Evolutionary conservation across 2,888 invertebrate species (phyloP).

Genomic region (Agrilus mali): DNA sequence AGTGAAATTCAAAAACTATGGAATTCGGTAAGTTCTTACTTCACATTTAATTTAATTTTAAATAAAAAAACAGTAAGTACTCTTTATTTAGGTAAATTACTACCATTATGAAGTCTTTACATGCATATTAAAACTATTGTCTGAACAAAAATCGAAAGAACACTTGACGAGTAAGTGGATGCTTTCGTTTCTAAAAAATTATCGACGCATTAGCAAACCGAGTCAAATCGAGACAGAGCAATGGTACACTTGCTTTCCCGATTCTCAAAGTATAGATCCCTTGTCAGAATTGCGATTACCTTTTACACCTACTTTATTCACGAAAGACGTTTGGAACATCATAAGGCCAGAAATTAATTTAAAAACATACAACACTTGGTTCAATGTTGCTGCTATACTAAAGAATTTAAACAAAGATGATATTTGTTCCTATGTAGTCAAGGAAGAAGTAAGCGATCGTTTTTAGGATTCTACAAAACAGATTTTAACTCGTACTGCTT

Average conservation of each 20-base stretch:
- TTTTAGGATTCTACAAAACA: neutral
- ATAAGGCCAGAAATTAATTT: slow-evolving; percentile 37
- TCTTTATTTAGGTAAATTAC: slow-evolving; percentile 32
- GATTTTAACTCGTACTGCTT: neutral
- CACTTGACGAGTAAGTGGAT: slow-evolving; percentile 8
- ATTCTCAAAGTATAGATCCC: slow-evolving; percentile 30
- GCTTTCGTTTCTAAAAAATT: slow-evolving; percentile 26
- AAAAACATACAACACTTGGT: slow-evolving; percentile 37
- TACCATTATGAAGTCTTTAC: slow-evolving; percentile 41
- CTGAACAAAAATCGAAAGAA: slow-evolving; percentile 4
- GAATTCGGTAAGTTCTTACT: slow-evolving; percentile 16
- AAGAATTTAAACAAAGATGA: slow-evolving; percentile 31
- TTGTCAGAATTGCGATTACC: slow-evolving; percentile 40
- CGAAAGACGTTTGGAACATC: slow-evolving; percentile 32
- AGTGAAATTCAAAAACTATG: slow-evolving; percentile 21
- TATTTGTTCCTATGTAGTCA: slow-evolving; percentile 38
- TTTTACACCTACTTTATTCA: slow-evolving; percentile 28
- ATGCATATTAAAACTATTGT: slow-evolving; percentile 31
- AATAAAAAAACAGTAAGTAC: slow-evolving; percentile 1
- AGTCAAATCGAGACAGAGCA: slow-evolving; percentile 34
- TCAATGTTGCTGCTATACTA: slow-evolving; percentile 27
- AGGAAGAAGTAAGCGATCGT: slow-evolving; percentile 29
- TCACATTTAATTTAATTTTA: slow-evolving; percentile 3
- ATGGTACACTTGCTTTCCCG: slow-evolving; percentile 32
- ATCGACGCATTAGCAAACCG: slow-evolving; percentile 30